Evolutionary conservation across 2,888 invertebrate species (phyloP).

Genomic region (Odontomyia ornata): DNA sequence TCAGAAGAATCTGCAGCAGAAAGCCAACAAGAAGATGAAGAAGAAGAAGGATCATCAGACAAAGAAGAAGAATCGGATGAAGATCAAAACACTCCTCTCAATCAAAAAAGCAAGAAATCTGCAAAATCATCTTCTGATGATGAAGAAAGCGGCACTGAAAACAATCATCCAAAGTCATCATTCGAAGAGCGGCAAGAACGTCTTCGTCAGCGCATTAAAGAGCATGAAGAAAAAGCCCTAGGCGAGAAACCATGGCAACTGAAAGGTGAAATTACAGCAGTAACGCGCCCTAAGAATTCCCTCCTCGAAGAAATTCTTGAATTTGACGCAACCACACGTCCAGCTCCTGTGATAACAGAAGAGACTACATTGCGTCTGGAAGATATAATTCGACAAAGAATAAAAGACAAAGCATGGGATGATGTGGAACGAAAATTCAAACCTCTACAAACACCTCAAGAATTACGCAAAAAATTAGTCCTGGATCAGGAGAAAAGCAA

Average conservation of each 20-base stretch:
- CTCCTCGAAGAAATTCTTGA: slow-evolving; percentile 90
- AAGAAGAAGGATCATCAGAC: slow-evolving; percentile 48
- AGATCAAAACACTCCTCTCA: slow-evolving; percentile 45
- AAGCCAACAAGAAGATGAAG: too few relatives aligned
- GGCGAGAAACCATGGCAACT: slow-evolving; percentile 93
- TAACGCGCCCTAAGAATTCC: slow-evolving; percentile 87
- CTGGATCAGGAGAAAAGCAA: slow-evolving; percentile 95
- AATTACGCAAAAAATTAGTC: slow-evolving; percentile 87
- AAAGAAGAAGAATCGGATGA: slow-evolving; percentile 52
- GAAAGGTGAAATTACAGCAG: slow-evolving; percentile 86
- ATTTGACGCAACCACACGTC: slow-evolving; percentile 84
- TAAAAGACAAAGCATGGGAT: slow-evolving; percentile 94
- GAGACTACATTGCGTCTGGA: slow-evolving; percentile 87
- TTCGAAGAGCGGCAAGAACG: slow-evolving; percentile 80
- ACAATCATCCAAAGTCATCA: slow-evolving; percentile 66
- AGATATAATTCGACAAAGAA: slow-evolving; percentile 88
- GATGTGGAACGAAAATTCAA: slow-evolving; percentile 90
- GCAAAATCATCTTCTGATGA: slow-evolving; percentile 42
- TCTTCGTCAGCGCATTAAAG: slow-evolving; percentile 72
- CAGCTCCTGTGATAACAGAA: slow-evolving; percentile 92
- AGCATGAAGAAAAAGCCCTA: slow-evolving; percentile 77
- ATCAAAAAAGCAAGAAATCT: background rate
- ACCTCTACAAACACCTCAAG: slow-evolving; percentile 81
- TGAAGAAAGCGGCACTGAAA: slow-evolving; percentile 59
- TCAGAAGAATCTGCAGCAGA: too few relatives aligned